phyloP scores from a whole-genome alignment of 2,888 invertebrate species.

The Beris chalybata region DNA sequence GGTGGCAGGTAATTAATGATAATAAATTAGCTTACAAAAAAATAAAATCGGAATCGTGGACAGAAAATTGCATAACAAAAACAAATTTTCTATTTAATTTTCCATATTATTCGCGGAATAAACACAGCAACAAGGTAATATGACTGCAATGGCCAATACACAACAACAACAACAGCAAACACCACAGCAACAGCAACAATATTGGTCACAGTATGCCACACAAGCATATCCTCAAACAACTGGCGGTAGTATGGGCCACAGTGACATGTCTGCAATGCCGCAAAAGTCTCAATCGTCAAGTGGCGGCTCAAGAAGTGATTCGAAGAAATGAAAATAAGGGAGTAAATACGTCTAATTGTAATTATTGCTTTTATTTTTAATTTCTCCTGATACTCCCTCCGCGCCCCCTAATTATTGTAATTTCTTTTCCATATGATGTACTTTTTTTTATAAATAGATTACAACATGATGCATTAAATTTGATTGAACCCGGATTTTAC shows the following conservation, averaged over 20 bases:
- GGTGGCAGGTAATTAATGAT: conserved; percentile 52
- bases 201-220: conserved; percentile 38
- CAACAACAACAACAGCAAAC: conserved; percentile 29
- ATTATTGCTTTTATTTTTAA: no score
- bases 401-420: no score
- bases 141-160: conserved; percentile 4
- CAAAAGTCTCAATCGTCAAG: conserved; percentile 22
- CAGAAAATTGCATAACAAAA: neutral
- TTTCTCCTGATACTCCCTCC: no score
- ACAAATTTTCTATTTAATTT: neutral
- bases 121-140: conserved; percentile 23
- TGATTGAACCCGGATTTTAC: no score
- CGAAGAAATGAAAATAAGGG: conserved; percentile 19
- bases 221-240: conserved; percentile 31
- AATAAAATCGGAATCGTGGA: neutral
- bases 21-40: neutral
- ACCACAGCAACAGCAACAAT: conserved; percentile 35
- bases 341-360: no score
- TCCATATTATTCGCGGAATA: neutral
- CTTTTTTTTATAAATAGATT: no score
- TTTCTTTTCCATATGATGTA: no score
- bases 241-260: conserved; percentile 13
- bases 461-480: no score
- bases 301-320: conserved; percentile 22
- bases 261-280: conserved; percentile 1